phyloP scores from a whole-genome alignment of 2,797 vertebrate genomes.

The Danio jaintianensis region DNA sequence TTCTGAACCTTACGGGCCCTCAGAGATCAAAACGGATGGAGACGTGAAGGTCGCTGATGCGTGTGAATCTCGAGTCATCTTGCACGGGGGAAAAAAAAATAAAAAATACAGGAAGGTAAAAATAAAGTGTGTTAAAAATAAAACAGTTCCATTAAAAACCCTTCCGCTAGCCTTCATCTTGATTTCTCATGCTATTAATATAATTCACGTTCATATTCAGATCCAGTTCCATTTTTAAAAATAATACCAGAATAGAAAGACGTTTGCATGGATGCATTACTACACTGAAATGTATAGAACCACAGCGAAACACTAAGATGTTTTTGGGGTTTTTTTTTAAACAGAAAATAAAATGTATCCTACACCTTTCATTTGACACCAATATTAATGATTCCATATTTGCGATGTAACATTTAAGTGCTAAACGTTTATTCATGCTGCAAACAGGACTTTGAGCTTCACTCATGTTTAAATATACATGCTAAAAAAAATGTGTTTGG shows the following conservation, averaged over 20 bases:
- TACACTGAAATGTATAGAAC: neutral
- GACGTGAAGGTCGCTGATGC: slow-evolving; percentile 55
- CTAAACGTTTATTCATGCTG: too few species aligned
- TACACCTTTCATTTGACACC: too few species aligned
- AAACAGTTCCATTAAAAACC: slow-evolving; percentile 12
- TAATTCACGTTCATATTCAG: neutral
- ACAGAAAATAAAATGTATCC: too few species aligned
- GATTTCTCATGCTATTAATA: slow-evolving; percentile 19
- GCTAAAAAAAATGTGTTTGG: too few species aligned
- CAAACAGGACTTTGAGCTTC: too few species aligned
- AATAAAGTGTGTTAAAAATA: slow-evolving; percentile 39
- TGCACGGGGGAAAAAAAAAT: neutral
- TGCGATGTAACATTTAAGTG: too few species aligned
- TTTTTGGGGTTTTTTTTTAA: too few species aligned
- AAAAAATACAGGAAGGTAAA: slow-evolving; percentile 33
- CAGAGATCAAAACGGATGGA: slow-evolving; percentile 59
- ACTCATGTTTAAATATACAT: too few species aligned
- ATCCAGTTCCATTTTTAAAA: neutral
- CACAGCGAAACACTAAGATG: neutral
- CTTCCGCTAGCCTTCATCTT: slow-evolving; percentile 7
- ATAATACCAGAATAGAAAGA: neutral
- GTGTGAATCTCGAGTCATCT: slow-evolving; percentile 66
- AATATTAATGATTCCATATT: too few species aligned
- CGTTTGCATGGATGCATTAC: neutral
- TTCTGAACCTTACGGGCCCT: slow-evolving; percentile 43